Evolutionary conservation across 2,113 vertebrate genomes (phyloP).

Genomic region (Hypocryptadius cinnamomeus): DNA sequence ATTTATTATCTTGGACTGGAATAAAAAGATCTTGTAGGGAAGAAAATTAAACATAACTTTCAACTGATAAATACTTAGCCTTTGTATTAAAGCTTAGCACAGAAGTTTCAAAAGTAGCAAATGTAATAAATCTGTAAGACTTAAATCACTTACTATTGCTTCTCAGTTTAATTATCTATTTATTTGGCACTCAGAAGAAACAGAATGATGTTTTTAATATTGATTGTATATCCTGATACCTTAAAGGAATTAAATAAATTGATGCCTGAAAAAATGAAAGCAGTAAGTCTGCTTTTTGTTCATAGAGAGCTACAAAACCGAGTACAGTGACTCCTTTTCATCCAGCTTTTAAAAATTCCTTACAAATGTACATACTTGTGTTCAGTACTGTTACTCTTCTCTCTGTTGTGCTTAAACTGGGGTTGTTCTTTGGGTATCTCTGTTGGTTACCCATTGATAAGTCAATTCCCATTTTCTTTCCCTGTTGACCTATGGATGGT

Average conservation of each 20-base stretch:
- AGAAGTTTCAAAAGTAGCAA: background rate
- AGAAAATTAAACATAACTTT: background rate
- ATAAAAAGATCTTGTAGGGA: background rate
- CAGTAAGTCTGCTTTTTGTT: background rate
- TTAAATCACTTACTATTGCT: background rate
- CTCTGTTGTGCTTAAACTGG: background rate
- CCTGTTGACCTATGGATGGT: background rate
- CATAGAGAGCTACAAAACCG: background rate
- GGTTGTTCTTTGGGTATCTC: background rate
- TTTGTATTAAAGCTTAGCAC: background rate
- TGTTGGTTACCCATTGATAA: background rate
- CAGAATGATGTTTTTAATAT: background rate
- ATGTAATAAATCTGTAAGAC: background rate
- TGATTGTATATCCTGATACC: background rate
- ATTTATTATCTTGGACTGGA: background rate
- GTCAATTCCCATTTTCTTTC: background rate
- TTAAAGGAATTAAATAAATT: background rate
- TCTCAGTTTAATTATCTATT: background rate
- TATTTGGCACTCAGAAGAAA: background rate
- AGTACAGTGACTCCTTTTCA: background rate
- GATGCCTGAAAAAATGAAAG: background rate
- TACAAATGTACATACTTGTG: background rate
- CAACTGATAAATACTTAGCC: background rate
- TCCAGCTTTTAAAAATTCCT: background rate
- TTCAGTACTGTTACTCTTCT: background rate